phyloP scores from a whole-genome alignment of 2,888 invertebrate species.

The Drosophila kuntzei region DNA sequence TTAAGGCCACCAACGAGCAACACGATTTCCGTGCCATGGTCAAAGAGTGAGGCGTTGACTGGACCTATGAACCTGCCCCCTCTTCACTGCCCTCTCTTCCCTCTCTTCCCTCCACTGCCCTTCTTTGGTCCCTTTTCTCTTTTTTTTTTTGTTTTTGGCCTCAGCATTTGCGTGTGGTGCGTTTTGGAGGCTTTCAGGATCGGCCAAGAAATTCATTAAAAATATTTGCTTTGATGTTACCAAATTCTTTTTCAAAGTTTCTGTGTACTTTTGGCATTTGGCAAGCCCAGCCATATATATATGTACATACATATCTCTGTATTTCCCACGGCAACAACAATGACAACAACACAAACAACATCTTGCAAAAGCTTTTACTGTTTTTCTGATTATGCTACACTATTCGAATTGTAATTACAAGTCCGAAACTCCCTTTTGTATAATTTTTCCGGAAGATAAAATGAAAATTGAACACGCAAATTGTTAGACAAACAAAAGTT shows the following conservation, averaged over 20 bases:
- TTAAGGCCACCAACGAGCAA: constrained; percentile 85
- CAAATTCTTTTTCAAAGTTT: constrained; percentile 75
- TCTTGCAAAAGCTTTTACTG: constrained; percentile 48
- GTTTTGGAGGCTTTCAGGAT: constrained; percentile 69
- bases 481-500: constrained; percentile 56
- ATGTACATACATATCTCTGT: neutral
- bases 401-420: constrained; percentile 59
- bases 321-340: constrained; percentile 9
- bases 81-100: neutral
- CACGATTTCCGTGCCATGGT: constrained; percentile 73
- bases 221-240: constrained; percentile 81
- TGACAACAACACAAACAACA: constrained; percentile 21
- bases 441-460: constrained; percentile 33
- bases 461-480: constrained; percentile 57
- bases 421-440: constrained; percentile 13
- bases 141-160: constrained; percentile 33
- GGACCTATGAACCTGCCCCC: constrained; percentile 61
- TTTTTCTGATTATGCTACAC: constrained; percentile 31
- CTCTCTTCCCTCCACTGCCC: neutral
- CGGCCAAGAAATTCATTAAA: constrained; percentile 76
- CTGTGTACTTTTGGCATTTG: constrained; percentile 60
- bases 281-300: constrained; percentile 1
- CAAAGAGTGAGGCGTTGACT: constrained; percentile 57
- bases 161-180: constrained; percentile 65
- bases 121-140: constrained; percentile 36